Conservation (phyloP, 2,113 vertebrate genomes). For the Nesoenas mayeri region DNA sequence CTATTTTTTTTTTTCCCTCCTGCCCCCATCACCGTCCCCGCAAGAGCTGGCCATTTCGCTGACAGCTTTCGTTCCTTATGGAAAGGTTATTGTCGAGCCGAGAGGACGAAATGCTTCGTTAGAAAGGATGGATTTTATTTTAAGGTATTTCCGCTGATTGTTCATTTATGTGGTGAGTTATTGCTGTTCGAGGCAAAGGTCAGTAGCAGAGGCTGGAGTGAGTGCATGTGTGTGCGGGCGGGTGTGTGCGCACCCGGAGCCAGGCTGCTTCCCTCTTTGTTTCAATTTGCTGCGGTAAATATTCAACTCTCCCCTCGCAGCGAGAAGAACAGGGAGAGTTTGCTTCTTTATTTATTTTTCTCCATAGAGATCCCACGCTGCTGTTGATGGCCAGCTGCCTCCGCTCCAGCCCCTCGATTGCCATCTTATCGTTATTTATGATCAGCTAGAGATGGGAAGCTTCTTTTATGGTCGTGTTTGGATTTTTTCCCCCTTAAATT, state of each 20-base stretch:
- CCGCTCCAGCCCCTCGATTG: constrained; percentile 29
- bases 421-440: constrained; percentile 54
- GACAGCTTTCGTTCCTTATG: constrained; percentile 78
- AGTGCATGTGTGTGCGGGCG: constrained; percentile 60
- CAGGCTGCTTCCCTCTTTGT: constrained; percentile 75
- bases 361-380: constrained; percentile 41
- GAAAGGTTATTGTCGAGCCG: constrained; percentile 77
- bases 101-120: constrained; percentile 78
- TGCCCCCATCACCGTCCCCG: constrained; percentile 70
- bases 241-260: constrained; percentile 65
- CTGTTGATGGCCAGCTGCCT: constrained; percentile 45
- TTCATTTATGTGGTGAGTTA: constrained; percentile 96
- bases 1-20: constrained; percentile 67
- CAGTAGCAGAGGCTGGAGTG: constrained; percentile 79
- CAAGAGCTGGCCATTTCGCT: constrained; percentile 72
- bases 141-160: constrained; percentile 99
- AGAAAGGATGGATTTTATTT: constrained; percentile 98
- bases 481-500: not conserved
- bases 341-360: constrained; percentile 51
- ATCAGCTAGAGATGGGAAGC: not conserved
- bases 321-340: constrained; percentile 35
- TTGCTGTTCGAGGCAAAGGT: constrained; percentile 89
- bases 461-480: not conserved
- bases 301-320: constrained; percentile 50
- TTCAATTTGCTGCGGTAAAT: constrained; percentile 72